phyloP scores from a whole-genome alignment of 1,140 invertebrate species.

The Paraescarpia echinospica region DNA sequence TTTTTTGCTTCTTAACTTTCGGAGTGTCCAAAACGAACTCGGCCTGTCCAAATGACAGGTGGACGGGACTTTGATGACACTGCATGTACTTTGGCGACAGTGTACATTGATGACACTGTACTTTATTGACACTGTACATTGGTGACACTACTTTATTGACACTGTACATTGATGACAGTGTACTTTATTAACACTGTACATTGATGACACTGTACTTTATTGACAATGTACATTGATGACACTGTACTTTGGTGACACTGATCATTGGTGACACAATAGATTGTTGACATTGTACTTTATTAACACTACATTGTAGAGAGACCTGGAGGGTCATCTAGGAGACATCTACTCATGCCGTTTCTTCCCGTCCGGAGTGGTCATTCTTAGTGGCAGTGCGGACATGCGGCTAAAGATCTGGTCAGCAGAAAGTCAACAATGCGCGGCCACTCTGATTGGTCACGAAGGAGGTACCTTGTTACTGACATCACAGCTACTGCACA shows the following conservation, averaged over 20 bases:
- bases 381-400: slow-evolving; percentile 71
- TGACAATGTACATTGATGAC: not conserved
- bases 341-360: slow-evolving; percentile 72
- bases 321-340: slow-evolving; percentile 69
- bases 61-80: no score
- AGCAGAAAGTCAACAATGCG: slow-evolving; percentile 69
- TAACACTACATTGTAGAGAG: slow-evolving; percentile 52
- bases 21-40: no score
- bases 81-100: no score
- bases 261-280: not conserved
- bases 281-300: not conserved
- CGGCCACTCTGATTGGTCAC: slow-evolving; percentile 70
- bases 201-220: no score
- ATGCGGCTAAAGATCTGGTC: slow-evolving; percentile 73
- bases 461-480: slow-evolving; percentile 55
- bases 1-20: no score
- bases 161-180: no score
- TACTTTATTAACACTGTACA: no score
- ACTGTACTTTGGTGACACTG: not conserved
- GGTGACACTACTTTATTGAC: no score
- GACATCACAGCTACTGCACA: not conserved
- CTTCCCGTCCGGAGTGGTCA: slow-evolving; percentile 73
- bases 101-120: no score
- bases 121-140: no score
- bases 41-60: no score